Percentiles rank a stretch among this genome's conserved stretches.
Evolutionary conservation across 2,888 invertebrate genomes (phyloP).

Genomic region (Tiliacea aurago): DNA sequence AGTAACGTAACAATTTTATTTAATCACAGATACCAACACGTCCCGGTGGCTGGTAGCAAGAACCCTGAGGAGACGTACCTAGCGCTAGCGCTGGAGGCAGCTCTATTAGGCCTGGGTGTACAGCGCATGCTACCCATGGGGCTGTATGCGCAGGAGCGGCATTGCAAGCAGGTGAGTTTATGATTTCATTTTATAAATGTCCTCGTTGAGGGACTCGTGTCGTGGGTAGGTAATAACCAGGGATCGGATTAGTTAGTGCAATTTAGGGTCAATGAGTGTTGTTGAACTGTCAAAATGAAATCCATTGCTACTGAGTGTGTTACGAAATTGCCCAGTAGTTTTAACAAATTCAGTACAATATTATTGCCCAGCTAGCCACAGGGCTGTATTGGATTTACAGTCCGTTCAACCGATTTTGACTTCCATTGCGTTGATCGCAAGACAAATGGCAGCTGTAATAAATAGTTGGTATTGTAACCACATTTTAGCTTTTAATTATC

Average conservation of each 20-base stretch:
- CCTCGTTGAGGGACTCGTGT: no score
- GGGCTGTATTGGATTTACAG: no score
- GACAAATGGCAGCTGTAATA: no score
- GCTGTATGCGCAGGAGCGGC: slow-evolving; percentile 93
- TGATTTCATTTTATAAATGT: background rate
- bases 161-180: slow-evolving; percentile 86
- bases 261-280: background rate
- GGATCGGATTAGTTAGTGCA: background rate
- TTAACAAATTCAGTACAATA: background rate
- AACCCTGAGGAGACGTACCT: slow-evolving; percentile 94
- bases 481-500: no score
- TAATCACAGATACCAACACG: slow-evolving; percentile 92
- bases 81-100: slow-evolving; percentile 94
- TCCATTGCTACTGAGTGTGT: no score
- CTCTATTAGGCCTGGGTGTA: slow-evolving; percentile 94
- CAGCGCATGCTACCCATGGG: slow-evolving; percentile 95
- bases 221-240: background rate
- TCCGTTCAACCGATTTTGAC: no score
- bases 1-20: background rate
- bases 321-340: background rate
- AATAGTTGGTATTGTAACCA: no score
- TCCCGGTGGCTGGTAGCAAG: slow-evolving; percentile 93
- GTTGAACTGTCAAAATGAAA: no score
- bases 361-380: background rate
- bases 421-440: no score